A percentile compares a stretch with the other conserved stretches of the same genome.
Conservation (phyloP, 2,888 invertebrate species). For the Mycalesis mineus region DNA sequence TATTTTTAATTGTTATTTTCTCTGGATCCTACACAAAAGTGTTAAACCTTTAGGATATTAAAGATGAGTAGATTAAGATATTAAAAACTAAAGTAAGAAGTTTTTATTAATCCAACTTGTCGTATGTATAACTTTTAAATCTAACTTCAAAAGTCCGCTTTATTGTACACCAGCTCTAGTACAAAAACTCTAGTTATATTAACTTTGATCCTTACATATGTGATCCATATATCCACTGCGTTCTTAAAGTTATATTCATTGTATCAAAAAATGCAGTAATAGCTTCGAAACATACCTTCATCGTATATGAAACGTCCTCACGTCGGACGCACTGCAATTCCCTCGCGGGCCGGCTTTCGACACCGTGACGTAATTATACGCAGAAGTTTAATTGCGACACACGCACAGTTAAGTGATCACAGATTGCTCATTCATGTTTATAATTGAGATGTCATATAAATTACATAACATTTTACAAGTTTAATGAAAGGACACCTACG, state of each 20-base stretch:
- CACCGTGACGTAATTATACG: constrained; percentile 16
- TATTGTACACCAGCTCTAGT: no score
- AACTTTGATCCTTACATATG: no score
- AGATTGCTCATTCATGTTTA: constrained; percentile 10
- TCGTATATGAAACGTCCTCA: constrained; percentile 9
- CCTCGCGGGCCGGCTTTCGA: constrained; percentile 12
- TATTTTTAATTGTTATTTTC: not conserved
- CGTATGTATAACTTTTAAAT: not conserved
- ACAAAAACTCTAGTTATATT: no score
- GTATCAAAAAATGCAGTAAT: not conserved
- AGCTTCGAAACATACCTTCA: not conserved
- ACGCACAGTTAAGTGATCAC: not conserved
- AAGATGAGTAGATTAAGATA: no score
- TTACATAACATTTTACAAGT: not conserved
- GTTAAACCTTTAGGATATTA: no score
- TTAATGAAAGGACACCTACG: not conserved
- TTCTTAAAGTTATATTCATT: not conserved
- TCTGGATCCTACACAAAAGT: not conserved
- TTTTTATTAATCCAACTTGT: not conserved
- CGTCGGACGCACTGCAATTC: constrained; percentile 7
- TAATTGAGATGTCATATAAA: constrained; percentile 3
- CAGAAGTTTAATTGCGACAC: constrained; percentile 20
- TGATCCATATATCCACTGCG: no score
- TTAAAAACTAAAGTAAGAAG: no score
- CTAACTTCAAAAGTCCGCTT: not conserved